A percentile compares a stretch with the other conserved stretches of the same genome.
Conservation (phyloP, 1,140 invertebrate genomes). For the Panulirus ornatus region DNA sequence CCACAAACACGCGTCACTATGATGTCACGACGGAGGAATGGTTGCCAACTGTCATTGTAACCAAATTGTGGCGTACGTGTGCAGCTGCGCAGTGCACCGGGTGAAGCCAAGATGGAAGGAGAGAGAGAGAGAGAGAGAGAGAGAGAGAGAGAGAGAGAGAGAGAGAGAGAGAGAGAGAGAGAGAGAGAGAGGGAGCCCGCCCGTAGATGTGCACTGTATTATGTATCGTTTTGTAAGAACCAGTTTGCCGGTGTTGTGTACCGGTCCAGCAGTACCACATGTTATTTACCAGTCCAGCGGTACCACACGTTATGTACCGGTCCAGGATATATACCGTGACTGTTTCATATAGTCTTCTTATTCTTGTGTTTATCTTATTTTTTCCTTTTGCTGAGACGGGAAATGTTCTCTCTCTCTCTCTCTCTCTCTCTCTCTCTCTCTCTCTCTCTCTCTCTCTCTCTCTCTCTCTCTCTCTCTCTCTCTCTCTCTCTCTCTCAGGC, state of each 20-base stretch:
- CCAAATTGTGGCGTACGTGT: not conserved
- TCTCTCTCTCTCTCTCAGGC: slow-evolving; percentile 16
- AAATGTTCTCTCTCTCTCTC: not conserved
- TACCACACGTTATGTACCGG: too few relatives aligned
- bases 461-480: slow-evolving; percentile 3
- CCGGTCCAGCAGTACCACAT: too few relatives aligned
- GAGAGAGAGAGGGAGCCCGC: not conserved
- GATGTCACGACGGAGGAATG: too few relatives aligned
- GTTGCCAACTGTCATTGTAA: too few relatives aligned
- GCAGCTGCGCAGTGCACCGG: not conserved
- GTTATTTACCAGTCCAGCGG: too few relatives aligned
- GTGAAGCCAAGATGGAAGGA: not conserved
- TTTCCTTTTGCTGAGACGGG: not conserved
- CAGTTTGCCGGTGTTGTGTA: too few relatives aligned
- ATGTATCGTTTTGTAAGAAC: too few relatives aligned
- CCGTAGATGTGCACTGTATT: too few relatives aligned
- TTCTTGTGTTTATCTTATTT: too few relatives aligned
- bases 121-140: not conserved
- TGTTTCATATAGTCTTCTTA: too few relatives aligned
- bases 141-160: not conserved
- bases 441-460: slow-evolving; percentile 20
- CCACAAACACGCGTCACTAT: too few relatives aligned
- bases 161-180: not conserved
- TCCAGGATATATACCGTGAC: too few relatives aligned
- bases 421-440: slow-evolving; percentile 4